Percentiles rank a stretch among this genome's conserved stretches.
Conservation (phyloP, 2,797 vertebrate genomes). For the Semaprochilodus insignis region DNA sequence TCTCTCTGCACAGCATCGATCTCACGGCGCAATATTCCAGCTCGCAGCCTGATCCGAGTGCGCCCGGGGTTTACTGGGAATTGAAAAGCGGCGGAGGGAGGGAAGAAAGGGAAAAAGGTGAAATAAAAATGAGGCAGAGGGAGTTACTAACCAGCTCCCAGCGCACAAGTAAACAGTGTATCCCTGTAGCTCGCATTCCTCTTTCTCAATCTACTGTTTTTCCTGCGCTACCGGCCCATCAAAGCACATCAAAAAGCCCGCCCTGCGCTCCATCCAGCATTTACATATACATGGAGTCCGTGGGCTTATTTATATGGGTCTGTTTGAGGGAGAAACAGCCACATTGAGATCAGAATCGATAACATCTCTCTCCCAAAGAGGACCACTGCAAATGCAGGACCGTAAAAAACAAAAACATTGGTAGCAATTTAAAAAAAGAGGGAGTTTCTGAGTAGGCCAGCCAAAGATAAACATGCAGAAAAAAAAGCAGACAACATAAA, state of each 20-base stretch:
- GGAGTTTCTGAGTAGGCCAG: constrained; percentile 81
- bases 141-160: constrained; percentile 89
- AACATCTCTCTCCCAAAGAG: constrained; percentile 87
- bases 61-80: constrained; percentile 88
- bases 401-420: constrained; percentile 72
- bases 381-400: constrained; percentile 78
- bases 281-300: constrained; percentile 61
- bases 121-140: constrained; percentile 71
- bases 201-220: constrained; percentile 87
- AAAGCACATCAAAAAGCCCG: constrained; percentile 82
- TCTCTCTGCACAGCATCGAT: constrained; percentile 95
- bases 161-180: constrained; percentile 89
- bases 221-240: constrained; percentile 84
- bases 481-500: constrained; percentile 81
- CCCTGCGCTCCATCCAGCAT: constrained; percentile 76
- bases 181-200: constrained; percentile 82
- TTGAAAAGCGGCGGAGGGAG: constrained; percentile 83
- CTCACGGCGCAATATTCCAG: constrained; percentile 94
- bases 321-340: constrained; percentile 78
- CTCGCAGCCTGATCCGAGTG: constrained; percentile 87
- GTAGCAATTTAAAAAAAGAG: constrained; percentile 72
- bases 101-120: constrained; percentile 60
- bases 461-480: constrained; percentile 79
- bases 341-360: constrained; percentile 89
- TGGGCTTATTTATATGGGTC: constrained; percentile 51